Evolutionary conservation across 1,140 invertebrate species (phyloP).

Genomic region (Papilio aristodemus): DNA sequence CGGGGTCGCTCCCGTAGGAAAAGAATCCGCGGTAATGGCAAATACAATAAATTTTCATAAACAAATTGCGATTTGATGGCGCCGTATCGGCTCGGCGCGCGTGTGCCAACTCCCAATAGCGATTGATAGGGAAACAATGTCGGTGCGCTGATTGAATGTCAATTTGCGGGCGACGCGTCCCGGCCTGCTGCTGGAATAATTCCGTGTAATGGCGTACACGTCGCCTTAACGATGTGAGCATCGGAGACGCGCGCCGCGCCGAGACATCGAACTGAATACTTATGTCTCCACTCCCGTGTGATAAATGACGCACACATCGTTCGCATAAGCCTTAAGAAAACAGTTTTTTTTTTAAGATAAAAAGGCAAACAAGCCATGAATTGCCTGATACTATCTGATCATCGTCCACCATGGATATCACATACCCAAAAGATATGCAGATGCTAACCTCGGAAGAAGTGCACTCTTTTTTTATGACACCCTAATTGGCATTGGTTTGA

Average conservation of each 20-base stretch:
- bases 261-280: conserved; percentile 35
- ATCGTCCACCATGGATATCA: too few relatives aligned
- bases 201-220: conserved; percentile 63
- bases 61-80: conserved; percentile 80
- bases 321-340: neutral
- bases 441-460: too few relatives aligned
- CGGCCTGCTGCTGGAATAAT: conserved; percentile 54
- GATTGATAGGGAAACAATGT: conserved; percentile 79
- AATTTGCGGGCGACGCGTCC: conserved; percentile 62
- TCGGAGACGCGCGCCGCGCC: conserved; percentile 37
- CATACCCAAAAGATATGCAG: too few relatives aligned
- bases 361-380: neutral
- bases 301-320: conserved; percentile 17
- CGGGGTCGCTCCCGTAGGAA: conserved; percentile 75
- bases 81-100: conserved; percentile 68
- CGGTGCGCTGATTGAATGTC: conserved; percentile 78
- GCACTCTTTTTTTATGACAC: too few relatives aligned
- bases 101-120: conserved; percentile 73
- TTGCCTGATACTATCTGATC: neutral
- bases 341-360: neutral
- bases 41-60: conserved; percentile 81
- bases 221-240: conserved; percentile 65
- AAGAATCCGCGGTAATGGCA: conserved; percentile 78
- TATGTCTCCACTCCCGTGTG: conserved; percentile 28
- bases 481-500: too few relatives aligned